phyloP scores from a whole-genome alignment of 2,113 vertebrate species.

The Datnioides undecimradiatus region DNA sequence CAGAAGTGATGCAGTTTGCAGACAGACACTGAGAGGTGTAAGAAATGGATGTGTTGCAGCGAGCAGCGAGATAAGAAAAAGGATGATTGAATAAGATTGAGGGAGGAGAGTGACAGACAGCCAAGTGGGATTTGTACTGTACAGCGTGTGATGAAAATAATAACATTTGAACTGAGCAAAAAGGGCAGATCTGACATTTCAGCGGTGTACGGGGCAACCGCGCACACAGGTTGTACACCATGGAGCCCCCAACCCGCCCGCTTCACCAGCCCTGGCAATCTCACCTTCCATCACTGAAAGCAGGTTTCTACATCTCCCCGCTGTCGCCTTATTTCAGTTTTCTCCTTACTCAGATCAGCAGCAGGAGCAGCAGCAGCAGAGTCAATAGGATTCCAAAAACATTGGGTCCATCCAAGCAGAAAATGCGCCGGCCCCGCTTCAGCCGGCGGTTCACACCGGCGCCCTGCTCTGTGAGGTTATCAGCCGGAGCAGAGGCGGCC shows the following conservation, averaged over 20 bases:
- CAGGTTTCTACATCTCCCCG: slow-evolving; percentile 63
- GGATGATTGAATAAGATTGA: slow-evolving; percentile 60
- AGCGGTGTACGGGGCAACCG: slow-evolving; percentile 30
- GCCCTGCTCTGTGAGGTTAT: slow-evolving; percentile 63
- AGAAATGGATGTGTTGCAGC: slow-evolving; percentile 21
- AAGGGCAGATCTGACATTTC: slow-evolving; percentile 72
- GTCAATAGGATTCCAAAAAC: slow-evolving; percentile 76
- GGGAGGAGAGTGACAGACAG: slow-evolving; percentile 46
- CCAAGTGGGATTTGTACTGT: slow-evolving; percentile 21
- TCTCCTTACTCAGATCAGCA: slow-evolving; percentile 50
- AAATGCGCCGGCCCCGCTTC: slow-evolving; percentile 61
- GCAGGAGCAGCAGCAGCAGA: slow-evolving; percentile 47
- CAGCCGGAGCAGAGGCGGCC: slow-evolving; percentile 59
- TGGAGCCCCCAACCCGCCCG: slow-evolving; percentile 42
- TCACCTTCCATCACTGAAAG: slow-evolving; percentile 61
- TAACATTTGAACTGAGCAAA: slow-evolving; percentile 65
- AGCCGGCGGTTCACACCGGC: slow-evolving; percentile 13
- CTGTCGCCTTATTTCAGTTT: slow-evolving; percentile 44
- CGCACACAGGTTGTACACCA: slow-evolving; percentile 47
- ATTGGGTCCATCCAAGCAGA: slow-evolving; percentile 70
- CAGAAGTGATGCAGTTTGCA: background rate
- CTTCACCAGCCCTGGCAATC: slow-evolving; percentile 50
- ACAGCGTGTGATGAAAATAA: slow-evolving; percentile 62
- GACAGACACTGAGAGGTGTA: background rate
- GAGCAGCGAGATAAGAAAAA: slow-evolving; percentile 53